Percentiles rank a stretch among this genome's conserved stretches.
phyloP scores from a whole-genome alignment of 2,888 invertebrate species.

The Tetrapedia diversipes region DNA sequence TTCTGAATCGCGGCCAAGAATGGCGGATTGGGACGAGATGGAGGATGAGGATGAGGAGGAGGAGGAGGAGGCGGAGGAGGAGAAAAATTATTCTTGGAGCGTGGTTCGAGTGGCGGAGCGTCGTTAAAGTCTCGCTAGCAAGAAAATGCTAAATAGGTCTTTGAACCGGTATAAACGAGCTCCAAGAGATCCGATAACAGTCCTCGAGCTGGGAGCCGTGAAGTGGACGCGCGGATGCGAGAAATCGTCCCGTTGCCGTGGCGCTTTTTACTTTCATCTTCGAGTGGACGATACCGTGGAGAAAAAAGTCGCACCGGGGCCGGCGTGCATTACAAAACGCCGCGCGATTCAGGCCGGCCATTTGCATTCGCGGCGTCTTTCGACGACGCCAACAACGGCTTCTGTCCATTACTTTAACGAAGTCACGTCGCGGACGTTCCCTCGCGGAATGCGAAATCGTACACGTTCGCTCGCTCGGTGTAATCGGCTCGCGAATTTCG shows the following conservation, averaged over 20 bases:
- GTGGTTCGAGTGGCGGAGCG: slow-evolving; percentile 48
- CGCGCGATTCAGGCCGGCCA: slow-evolving; percentile 29
- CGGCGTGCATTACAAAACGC: slow-evolving; percentile 46
- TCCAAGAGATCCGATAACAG: slow-evolving; percentile 66
- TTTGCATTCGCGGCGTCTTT: slow-evolving; percentile 40
- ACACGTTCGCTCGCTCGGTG: background rate
- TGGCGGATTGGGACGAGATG: no score
- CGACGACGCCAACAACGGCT: background rate
- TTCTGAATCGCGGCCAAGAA: slow-evolving; percentile 27
- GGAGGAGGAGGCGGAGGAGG: background rate
- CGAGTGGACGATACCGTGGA: slow-evolving; percentile 51
- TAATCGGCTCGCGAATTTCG: background rate
- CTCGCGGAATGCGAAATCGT: background rate
- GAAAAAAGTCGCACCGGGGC: slow-evolving; percentile 46
- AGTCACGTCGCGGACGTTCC: slow-evolving; percentile 11
- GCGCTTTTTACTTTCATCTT: slow-evolving; percentile 62
- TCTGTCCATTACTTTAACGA: slow-evolving; percentile 20
- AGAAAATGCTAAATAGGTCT: slow-evolving; percentile 69
- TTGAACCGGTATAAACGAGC: slow-evolving; percentile 69
- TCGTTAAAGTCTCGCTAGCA: slow-evolving; percentile 67
- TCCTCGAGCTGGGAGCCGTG: slow-evolving; percentile 69
- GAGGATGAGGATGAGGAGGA: no score
- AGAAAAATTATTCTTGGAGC: slow-evolving; percentile 53
- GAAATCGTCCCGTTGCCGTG: slow-evolving; percentile 60
- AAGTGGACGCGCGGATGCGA: slow-evolving; percentile 66